Conservation (phyloP, 2,113 vertebrate genomes). For the Procavia capensis region DNA sequence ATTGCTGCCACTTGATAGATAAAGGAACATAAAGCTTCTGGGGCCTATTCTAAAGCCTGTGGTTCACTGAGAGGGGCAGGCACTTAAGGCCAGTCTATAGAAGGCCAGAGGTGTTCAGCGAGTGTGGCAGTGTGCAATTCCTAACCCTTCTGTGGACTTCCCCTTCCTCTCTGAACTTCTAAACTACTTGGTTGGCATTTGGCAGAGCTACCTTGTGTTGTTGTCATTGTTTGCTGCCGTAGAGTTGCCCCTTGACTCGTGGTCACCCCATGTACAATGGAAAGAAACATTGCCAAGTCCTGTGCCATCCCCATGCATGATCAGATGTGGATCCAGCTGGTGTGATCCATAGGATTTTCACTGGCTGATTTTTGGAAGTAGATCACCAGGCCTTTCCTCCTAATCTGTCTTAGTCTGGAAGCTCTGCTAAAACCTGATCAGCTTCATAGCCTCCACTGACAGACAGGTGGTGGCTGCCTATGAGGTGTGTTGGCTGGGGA, state of each 20-base stretch:
- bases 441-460: no score
- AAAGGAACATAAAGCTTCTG: conserved; percentile 28
- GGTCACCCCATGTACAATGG: neutral
- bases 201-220: neutral
- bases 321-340: neutral
- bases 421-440: no score
- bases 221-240: neutral
- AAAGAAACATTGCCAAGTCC: neutral
- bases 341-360: neutral
- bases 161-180: neutral
- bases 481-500: no score
- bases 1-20: neutral
- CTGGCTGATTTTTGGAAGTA: neutral
- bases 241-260: no score
- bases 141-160: neutral
- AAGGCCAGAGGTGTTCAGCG: neutral
- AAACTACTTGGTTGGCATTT: neutral
- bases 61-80: neutral
- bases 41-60: neutral
- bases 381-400: no score
- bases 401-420: no score
- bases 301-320: neutral
- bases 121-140: neutral
- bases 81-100: neutral
- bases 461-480: no score